Base-by-base conservation (phyloP, 2,797 vertebrate genomes). In the Gymnocypris eckloni region DNA sequence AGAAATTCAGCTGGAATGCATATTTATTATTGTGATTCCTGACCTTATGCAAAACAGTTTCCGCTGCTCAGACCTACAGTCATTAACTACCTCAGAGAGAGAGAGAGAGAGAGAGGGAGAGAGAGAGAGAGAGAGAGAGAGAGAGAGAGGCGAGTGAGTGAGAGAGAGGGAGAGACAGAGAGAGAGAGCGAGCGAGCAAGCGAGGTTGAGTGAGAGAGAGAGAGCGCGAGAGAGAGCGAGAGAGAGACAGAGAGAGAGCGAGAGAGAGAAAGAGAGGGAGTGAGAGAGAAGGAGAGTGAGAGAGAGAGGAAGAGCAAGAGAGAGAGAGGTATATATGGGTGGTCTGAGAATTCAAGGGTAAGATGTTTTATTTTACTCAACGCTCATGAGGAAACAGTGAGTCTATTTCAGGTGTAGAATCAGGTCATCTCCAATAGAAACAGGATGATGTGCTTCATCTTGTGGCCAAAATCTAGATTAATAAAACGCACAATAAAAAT, bases 261-360 rank as follows among this genome's bases (percentile, higher is more conserved):
- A 5, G 5, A 39, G 37, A 6, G 5, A 39, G 37, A 39, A 0
- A 39, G 18, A n/a, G 52, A 77, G 28, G 56, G 37, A 79, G 22
- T 18, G 39, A 6, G 22, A 18, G 77, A 22, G 41, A 0, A 77
- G 37, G 61, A 28, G 22, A 45, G 39, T 6, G 22, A 18, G 77
- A 77, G 37, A 79, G 22, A 45, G 39, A 10, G 22, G 11, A 41
- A 22, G 41, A 1, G 18, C 15, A 25, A 77, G 69, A 39, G 18
- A 39, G 22, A 20, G 77, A 22, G 43, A 1, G 18, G 64, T 37
- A 39, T 69, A n/a, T 25, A 80, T 2, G 79, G 48, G 79, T 70
- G 79, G 48, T 81, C 64, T 81, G 66, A 81, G 64, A 81, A 50
- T 81, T 70, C 79, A 81, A 81, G 79, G 79, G 66, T 81, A 70